Evolutionary conservation across 2,888 invertebrate species (phyloP), one percentile per base, ranked within the genome.

Genomic region (Arctia plantaginis): DNA sequence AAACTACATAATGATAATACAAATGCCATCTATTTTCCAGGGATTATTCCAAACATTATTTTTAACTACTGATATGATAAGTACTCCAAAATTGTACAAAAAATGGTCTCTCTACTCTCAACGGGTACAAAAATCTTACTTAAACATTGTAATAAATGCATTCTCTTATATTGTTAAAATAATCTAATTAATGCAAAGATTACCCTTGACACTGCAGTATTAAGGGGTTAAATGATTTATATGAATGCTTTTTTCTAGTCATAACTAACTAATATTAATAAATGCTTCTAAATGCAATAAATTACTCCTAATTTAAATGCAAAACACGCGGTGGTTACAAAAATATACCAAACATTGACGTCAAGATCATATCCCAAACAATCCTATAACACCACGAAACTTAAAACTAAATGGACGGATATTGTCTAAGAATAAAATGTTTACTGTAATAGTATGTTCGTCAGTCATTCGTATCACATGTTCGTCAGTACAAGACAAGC

Each of bases 401-500:
- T 87, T 86, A 89, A 80, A n/a, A 76, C 80, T 81, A 88, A 82
- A 86, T 87, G 90, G 90, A 91, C 88, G 90, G 88, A 88, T 82
- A 73, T 84, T 85, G 84, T 85, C 82, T 85, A 84, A 84, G 85
- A 86, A 86, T 84, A 84, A 82, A 83, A 74, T 82, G 76, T 80
- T 79, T 74, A 77, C 76, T 78, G 77, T 78, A 33, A 82, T 86
- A n/a, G n/a, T n/a, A 86, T 88, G 87, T 89, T 88, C 86, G 89
- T 93, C 94, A 94, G 93, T 94, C 93, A 89, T 90, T 91, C 89
- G 91, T 93, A 94, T 94, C 94, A 94, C 94, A 93, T 90, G 90
- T 91, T 90, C 90, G 88, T 89, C 85, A 82, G 83, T 86, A 86
- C 85, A 85, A 83, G 82, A 82, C 81, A 80, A 85, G 80, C 80